Conservation (phyloP, 2,797 vertebrate species). For the Threskiornis aethiopicus region DNA sequence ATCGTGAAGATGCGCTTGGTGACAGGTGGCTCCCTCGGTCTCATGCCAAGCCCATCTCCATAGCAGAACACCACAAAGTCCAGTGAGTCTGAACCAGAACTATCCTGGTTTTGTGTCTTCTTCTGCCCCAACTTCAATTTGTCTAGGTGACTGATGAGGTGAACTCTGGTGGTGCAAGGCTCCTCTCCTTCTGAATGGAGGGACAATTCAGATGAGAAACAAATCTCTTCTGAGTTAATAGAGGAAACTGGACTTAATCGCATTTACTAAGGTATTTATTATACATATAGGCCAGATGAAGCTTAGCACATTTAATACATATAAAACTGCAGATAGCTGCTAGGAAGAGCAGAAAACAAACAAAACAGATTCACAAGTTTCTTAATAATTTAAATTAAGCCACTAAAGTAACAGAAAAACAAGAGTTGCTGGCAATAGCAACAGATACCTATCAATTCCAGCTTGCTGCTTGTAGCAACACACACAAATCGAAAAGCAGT, state of each 20-base stretch:
- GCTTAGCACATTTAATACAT: conserved; percentile 10
- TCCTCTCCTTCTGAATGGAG: conserved; percentile 35
- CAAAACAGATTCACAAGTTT: background rate
- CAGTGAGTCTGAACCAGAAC: background rate
- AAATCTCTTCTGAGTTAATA: conserved; percentile 27
- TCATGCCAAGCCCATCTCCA: background rate
- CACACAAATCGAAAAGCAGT: background rate
- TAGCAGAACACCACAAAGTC: background rate
- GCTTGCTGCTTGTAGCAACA: background rate
- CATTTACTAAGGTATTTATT: conserved; percentile 30
- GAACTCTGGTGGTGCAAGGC: background rate
- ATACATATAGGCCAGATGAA: conserved; percentile 34
- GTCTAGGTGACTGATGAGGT: conserved; percentile 37
- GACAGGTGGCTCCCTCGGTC: background rate
- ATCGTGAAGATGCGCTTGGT: background rate
- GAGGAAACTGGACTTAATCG: conserved; percentile 25
- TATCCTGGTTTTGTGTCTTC: background rate
- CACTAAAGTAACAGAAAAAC: background rate
- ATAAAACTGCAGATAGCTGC: background rate
- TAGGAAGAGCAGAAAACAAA: conserved; percentile 6
- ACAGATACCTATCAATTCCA: conserved; percentile 10
- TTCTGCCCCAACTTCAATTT: background rate
- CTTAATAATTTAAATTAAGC: conserved; percentile 13
- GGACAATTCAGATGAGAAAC: conserved; percentile 41
- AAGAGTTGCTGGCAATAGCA: background rate